These are phyloP conservation scores for Spilarctia lutea DNA, from an alignment of 2,888 invertebrate genomes.

Conservation along the genomic window DNA sequence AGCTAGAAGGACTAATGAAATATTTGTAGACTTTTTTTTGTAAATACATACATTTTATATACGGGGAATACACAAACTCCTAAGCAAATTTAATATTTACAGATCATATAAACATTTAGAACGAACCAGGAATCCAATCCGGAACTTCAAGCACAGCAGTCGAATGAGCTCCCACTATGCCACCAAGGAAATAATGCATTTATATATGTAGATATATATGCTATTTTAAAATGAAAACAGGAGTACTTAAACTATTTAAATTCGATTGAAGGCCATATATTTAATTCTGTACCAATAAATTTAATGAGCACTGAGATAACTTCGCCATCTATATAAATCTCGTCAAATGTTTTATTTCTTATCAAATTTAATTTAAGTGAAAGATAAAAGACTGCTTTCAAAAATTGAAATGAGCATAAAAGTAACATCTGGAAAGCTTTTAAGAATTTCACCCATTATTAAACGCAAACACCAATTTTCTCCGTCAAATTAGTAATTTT, in stretches of 20 bases:
- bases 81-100: too few relatives aligned
- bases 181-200: too few relatives aligned
- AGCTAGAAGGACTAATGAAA: too few relatives aligned
- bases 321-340: not conserved
- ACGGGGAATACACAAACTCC: too few relatives aligned
- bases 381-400: not conserved
- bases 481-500: slow-evolving; percentile 28
- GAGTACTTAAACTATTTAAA: not conserved
- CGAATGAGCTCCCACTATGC: too few relatives aligned
- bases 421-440: slow-evolving; percentile 1
- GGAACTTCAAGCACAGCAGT: too few relatives aligned
- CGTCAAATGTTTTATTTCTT: not conserved
- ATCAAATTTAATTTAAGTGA: not conserved
- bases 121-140: too few relatives aligned
- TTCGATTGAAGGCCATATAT: not conserved
- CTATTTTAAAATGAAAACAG: too few relatives aligned
- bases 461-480: slow-evolving; percentile 18
- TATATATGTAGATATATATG: too few relatives aligned
- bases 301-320: not conserved
- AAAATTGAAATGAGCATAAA: not conserved
- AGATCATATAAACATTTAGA: too few relatives aligned
- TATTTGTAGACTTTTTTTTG: too few relatives aligned
- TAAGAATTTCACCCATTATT: slow-evolving; percentile 9
- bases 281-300: not conserved
- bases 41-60: too few relatives aligned